Base-by-base conservation (phyloP, 1,140 invertebrate genomes). In the Drosophila triauraria region DNA sequence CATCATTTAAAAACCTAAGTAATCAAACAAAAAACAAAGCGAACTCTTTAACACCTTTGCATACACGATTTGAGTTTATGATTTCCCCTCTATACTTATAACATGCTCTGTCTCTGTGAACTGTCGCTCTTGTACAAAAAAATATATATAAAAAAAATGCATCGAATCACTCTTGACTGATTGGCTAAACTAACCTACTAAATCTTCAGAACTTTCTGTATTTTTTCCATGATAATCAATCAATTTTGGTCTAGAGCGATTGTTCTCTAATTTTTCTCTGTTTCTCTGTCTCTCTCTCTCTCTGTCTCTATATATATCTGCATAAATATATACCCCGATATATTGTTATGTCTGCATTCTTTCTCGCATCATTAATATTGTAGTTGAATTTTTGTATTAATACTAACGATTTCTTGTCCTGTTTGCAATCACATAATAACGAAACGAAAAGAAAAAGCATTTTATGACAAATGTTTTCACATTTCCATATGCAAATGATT, bases 361-460 rank as follows among this genome's bases (percentile, higher is more conserved):
- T 91, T 91, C 91, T 91, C 86, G 81, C 83, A 92, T 85, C 63
- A 82, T 77, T 82, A 92, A 92, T 92, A 92, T 92, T 92, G 91
- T 92, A 92, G 91, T 79, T 88, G 75, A 77, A 85, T 84, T 91
- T 84, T 86, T 91, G 68, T 80, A 78, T 83, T 65, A 50, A 46
- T 68, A 62, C 77, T 70, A 74, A 44, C 23, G 42, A 80, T 80
- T 69, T 76, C 30, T 40, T 72, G 69, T 60, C 69, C 70, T 71
- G 53, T 71, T 70, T 58, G 51, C 64, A 65, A 68, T 35, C 53
- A 47, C 44, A 8, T 67, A 72, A 32, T 74, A 61, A 50, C 61
- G 44, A 68, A 67, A 68, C 27, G n/a, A 54, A 38, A 38, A 54
- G 51, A 23, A 65, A 60, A 60, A 46, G 56, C 54, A 65, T 65